These are phyloP conservation scores for Sitobion miscanthi DNA, from an alignment of 1,140 invertebrate species.

Conservation along the genomic window DNA sequence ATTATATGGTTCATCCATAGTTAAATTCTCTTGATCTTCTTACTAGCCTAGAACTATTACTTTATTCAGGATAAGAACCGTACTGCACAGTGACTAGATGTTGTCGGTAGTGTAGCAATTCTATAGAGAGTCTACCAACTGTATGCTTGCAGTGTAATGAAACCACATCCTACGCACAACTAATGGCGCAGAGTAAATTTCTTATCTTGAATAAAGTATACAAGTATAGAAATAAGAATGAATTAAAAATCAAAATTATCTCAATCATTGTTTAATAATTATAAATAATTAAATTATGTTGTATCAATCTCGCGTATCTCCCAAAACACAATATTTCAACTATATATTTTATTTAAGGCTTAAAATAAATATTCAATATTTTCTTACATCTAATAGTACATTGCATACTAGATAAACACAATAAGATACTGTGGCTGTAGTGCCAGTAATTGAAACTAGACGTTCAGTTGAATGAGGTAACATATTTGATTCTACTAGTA, in stretches of 20 bases:
- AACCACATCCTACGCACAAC: too few relatives aligned
- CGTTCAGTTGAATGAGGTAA: conserved; percentile 74
- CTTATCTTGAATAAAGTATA: too few relatives aligned
- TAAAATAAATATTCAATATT: background rate
- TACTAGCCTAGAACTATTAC: too few relatives aligned
- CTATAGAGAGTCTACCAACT: too few relatives aligned
- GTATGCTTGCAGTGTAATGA: too few relatives aligned
- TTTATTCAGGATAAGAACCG: too few relatives aligned
- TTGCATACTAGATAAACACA: conserved; percentile 72
- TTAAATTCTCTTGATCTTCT: too few relatives aligned
- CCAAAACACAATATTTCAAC: background rate
- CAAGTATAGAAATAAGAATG: background rate
- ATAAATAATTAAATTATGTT: too few relatives aligned
- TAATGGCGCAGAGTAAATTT: too few relatives aligned
- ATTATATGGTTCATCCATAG: too few relatives aligned
- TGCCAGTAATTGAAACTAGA: conserved; percentile 73
- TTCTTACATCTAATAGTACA: conserved; percentile 70
- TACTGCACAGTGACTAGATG: too few relatives aligned
- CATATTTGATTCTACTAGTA: conserved; percentile 76
- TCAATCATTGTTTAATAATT: background rate
- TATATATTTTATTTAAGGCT: background rate
- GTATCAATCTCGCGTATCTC: background rate
- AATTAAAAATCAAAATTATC: background rate
- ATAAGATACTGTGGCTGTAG: conserved; percentile 69
- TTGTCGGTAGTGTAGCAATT: too few relatives aligned